A percentile compares a stretch with the other conserved stretches of the same genome.
Evolutionary conservation across 1,140 invertebrate species (phyloP).

Genomic region (Leptinotarsa undecemlineata): DNA sequence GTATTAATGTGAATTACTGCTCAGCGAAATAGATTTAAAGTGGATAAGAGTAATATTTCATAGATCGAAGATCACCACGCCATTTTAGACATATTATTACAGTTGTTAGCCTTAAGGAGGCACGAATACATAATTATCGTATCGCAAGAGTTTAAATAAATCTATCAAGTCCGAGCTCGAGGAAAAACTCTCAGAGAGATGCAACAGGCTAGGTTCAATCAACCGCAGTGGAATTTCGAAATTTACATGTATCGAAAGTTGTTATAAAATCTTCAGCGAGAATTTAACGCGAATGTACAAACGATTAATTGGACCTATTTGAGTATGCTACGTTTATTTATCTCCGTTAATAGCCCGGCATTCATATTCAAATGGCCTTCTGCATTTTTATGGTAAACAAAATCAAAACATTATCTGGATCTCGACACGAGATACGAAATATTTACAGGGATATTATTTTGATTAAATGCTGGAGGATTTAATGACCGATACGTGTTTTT

Average conservation of each 20-base stretch:
- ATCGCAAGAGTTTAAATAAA: slow-evolving; percentile 20
- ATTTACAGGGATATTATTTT: neutral
- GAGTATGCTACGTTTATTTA: neutral
- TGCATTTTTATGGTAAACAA: slow-evolving; percentile 21
- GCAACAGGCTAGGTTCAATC: slow-evolving; percentile 6
- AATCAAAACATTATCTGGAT: slow-evolving; percentile 9
- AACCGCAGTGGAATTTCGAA: slow-evolving; percentile 5
- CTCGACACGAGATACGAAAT: neutral
- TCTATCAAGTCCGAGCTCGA: neutral
- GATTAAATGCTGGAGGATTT: too few species aligned
- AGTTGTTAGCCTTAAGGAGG: slow-evolving; percentile 27
- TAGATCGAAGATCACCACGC: slow-evolving; percentile 13
- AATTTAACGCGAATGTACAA: slow-evolving; percentile 14
- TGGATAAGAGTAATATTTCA: slow-evolving; percentile 24
- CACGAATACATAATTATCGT: slow-evolving; percentile 30
- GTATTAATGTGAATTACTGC: slow-evolving; percentile 23
- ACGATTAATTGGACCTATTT: slow-evolving; percentile 5
- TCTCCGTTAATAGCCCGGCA: slow-evolving; percentile 11
- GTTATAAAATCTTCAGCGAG: slow-evolving; percentile 4
- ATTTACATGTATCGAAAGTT: slow-evolving; percentile 13
- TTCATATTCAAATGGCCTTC: slow-evolving; percentile 17
- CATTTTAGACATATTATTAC: slow-evolving; percentile 29
- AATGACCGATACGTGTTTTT: too few species aligned
- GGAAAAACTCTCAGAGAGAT: neutral
- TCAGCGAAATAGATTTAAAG: slow-evolving; percentile 24